Conservation (phyloP, 2,113 vertebrate genomes). For the Phodopus roborovskii region DNA sequence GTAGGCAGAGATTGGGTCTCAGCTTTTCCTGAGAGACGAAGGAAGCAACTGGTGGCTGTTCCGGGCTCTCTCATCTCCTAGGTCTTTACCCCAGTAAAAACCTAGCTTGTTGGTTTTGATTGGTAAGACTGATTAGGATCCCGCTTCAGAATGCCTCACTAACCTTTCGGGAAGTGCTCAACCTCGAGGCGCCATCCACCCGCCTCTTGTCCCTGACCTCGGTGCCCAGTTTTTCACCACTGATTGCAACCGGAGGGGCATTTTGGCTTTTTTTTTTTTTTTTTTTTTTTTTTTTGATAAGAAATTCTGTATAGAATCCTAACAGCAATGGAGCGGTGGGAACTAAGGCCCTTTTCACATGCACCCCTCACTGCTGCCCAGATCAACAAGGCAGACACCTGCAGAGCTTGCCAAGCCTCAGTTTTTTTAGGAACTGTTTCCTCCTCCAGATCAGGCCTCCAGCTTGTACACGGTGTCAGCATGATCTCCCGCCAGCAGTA, state of each 20-base stretch:
- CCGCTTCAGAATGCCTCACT: neutral
- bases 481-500: neutral
- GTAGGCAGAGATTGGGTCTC: no score
- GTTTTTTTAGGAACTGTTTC: slow-evolving; percentile 29
- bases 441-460: neutral
- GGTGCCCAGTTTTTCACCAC: neutral
- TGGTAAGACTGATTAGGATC: no score
- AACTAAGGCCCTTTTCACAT: neutral
- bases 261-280: neutral
- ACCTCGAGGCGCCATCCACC: neutral
- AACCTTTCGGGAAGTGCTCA: neutral
- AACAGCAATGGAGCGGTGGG: neutral
- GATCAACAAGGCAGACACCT: neutral
- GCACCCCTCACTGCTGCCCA: neutral
- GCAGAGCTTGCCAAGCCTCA: neutral
- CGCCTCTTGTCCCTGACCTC: neutral
- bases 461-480: neutral
- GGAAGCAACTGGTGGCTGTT: no score
- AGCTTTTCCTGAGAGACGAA: no score
- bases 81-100: no score
- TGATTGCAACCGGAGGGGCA: neutral
- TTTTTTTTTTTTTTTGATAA: neutral
- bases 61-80: no score
- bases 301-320: neutral
- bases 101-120: no score